Base-by-base conservation (phyloP, 2,888 invertebrate genomes). In the Plemyria rubiginata region DNA sequence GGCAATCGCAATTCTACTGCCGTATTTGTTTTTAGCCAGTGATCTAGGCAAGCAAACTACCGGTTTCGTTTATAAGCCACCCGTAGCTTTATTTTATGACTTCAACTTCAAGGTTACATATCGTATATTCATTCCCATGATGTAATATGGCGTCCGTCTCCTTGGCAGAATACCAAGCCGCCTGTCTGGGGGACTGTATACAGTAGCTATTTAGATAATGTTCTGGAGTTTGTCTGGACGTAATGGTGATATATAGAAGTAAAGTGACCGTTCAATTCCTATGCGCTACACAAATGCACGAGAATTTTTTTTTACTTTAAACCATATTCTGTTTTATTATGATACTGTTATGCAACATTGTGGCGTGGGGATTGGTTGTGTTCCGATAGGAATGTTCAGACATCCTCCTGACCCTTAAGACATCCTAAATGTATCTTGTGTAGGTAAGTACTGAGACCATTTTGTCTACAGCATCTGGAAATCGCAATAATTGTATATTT, bases 141-240 rank as follows among this genome's bases (percentile, higher is more conserved):
- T 74, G 76, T 78, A 74, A 76, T 69, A 73, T 62, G 72, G 77
- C 74, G 79, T 73, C 73, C 29, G 59, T 32, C 77, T 64, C 71
- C 72, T 82, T 85, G 86, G 86, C 85, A 79, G 58, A 54, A 68
- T 67, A 78, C 84, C 86, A 86, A 85, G 65, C 71, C 71, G 75
- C 71, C 76, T 75, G 75, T 74, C 77, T 77, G 75, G 73, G 74
- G 46, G 74, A n/a, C n/a, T n/a, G n/a, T n/a, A n/a, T n/a, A 66
- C 65, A 64, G 71, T 73, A 76, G 78, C 75, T 76, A 80, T 78
- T 79, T 76, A 67, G 36, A 62, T 74, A 76, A 74, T 68, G 67
- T 71, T 77, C 77, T 81, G 81, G 79, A 81, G 73, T 75, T 64
- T 67, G 75, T 75, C 75, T 76, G 77, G 69, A 69, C 70, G 70